Conservation (phyloP, 2,888 invertebrate species). For the Pristionchus japonicus region DNA sequence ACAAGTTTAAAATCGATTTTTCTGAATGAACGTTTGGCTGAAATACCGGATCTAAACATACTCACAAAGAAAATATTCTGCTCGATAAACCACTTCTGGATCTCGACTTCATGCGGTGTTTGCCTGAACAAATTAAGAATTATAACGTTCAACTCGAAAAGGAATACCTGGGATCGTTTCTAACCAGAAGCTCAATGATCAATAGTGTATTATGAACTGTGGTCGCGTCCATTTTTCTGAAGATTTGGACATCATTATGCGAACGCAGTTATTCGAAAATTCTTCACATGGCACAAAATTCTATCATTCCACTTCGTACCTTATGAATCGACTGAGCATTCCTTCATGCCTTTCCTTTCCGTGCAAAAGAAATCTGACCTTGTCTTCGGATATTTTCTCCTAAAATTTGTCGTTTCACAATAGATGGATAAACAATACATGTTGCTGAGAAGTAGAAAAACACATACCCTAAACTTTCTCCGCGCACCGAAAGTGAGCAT, state of each 20-base stretch:
- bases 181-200: background rate
- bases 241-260: background rate
- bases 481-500: background rate
- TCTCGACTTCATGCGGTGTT: background rate
- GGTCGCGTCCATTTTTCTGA: background rate
- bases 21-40: background rate
- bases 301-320: background rate
- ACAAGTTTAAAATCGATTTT: too few relatives aligned
- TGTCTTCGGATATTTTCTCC: background rate
- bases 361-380: background rate
- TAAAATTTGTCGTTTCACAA: background rate
- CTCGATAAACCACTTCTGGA: constrained; percentile 1
- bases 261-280: background rate
- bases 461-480: background rate
- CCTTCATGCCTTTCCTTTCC: background rate
- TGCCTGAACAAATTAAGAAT: background rate
- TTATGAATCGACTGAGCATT: background rate
- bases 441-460: too few relatives aligned
- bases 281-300: background rate
- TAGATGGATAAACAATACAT: too few relatives aligned
- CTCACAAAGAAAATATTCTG: background rate
- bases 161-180: background rate
- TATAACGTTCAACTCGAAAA: background rate
- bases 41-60: background rate
- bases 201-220: background rate